These are phyloP conservation scores for Aythya baeri DNA, from an alignment of 2,113 vertebrate species.

Conservation along the genomic window DNA sequence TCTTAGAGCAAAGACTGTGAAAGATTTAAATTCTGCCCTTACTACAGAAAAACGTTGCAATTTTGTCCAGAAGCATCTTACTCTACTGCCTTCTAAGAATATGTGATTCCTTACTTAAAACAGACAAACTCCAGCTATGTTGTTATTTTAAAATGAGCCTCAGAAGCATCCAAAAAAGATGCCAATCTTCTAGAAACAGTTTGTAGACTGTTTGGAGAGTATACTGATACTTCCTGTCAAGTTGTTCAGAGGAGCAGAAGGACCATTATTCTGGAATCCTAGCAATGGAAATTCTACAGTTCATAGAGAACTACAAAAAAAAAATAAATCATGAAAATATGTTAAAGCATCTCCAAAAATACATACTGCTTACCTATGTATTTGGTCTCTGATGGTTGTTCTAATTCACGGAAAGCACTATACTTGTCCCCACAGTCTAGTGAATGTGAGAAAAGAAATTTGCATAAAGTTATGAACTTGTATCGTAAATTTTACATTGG, in stretches of 20 bases:
- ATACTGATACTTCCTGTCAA: background rate
- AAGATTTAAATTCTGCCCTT: background rate
- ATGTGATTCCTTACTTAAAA: background rate
- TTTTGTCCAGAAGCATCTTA: background rate
- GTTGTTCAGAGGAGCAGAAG: background rate
- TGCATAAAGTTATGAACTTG: background rate
- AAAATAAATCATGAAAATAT: background rate
- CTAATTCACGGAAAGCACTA: slow-evolving; percentile 93
- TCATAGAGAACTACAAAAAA: background rate
- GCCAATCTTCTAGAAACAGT: background rate
- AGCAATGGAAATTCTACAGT: background rate
- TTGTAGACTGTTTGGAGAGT: background rate
- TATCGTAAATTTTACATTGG: background rate
- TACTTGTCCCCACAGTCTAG: slow-evolving; percentile 93
- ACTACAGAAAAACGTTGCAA: background rate
- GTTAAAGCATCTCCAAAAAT: background rate
- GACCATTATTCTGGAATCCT: background rate
- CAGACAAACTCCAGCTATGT: background rate
- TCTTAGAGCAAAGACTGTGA: background rate
- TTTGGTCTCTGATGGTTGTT: slow-evolving; percentile 88
- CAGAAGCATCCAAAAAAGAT: background rate
- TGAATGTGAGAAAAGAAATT: slow-evolving; percentile 31
- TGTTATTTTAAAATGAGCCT: background rate
- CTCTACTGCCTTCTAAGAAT: background rate
- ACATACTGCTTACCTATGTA: slow-evolving; percentile 84